Evolutionary conservation across 1,140 invertebrate genomes (phyloP).

Genomic region (Hormaphis cornu): DNA sequence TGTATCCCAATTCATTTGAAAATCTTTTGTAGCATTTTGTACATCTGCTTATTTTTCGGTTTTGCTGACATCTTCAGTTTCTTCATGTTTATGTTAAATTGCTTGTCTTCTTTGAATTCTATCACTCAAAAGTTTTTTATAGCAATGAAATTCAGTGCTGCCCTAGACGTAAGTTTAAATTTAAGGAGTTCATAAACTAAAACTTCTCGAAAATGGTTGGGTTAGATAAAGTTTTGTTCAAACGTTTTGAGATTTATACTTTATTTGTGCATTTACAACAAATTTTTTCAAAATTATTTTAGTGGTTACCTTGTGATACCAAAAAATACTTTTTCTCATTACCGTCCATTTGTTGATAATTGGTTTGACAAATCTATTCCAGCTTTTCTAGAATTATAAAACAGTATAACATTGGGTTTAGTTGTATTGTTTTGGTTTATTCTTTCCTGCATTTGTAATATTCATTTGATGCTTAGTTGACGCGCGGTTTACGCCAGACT

Average conservation of each 20-base stretch:
- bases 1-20: not conserved
- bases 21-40: not conserved
- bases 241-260: not conserved
- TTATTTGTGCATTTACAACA: not conserved
- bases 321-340: not conserved
- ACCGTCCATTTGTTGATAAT: not conserved
- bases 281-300: not conserved
- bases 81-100: not conserved
- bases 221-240: not conserved
- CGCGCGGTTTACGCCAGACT: no score
- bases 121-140: not conserved
- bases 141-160: not conserved
- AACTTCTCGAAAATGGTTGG: not conserved
- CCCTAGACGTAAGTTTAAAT: not conserved
- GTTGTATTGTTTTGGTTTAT: not conserved
- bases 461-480: not conserved
- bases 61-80: not conserved
- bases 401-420: not conserved
- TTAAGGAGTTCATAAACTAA: not conserved
- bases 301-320: not conserved
- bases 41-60: slow-evolving; percentile 5
- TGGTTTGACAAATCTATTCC: slow-evolving; percentile 4
- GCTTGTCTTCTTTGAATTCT: not conserved
- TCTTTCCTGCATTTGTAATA: not conserved
- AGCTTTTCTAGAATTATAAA: slow-evolving; percentile 6